Base-by-base conservation (phyloP, 2,888 invertebrate genomes). In the Pristionchus arcanus region DNA sequence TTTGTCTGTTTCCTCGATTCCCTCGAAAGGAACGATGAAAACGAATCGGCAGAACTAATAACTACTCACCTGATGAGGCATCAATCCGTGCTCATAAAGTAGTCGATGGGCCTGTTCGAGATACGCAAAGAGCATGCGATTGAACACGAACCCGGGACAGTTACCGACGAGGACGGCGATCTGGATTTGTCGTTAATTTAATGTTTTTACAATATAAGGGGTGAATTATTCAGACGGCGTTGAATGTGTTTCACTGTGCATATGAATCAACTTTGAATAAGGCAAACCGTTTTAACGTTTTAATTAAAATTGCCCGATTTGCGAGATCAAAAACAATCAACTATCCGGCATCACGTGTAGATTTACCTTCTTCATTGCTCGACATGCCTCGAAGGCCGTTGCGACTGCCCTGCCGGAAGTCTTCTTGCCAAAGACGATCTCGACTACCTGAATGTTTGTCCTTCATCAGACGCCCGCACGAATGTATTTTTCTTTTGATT, bases 371-470 rank as follows among this genome's bases (percentile, higher is more conserved):
- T 95, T 95, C 90, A 96, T 95, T 53, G 91, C 93, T 83, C 93
- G 93, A 34, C 95, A 95, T 83, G 95, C 93, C 63, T 94, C 93
- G 94, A 95, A 95, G 34, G 95, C 95, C 2, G 96, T 95, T 28
- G 96, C 96, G 15, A 95, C 95, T 16, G 96, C 95, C 55, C 93
- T 90, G 42, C 95, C 93, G 2, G 95, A 95, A 0, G 96, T 95
- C 28, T 95, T 84, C 21, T 91, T 91, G 15, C 95, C 95, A 74
- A 95, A 94, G 11, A 95, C 94, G 90, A 95, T 95, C 91, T 89
- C 91, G 89, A 74, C 89, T 21, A 77, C 77, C 77, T 77, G 31
- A 77, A 77, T n/a, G n/a, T n/a, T n/a, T n/a, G n/a, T n/a, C n/a
- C n/a, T n/a, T n/a, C n/a, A n/a, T n/a, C n/a, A n/a, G n/a, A n/a